Base-by-base conservation (phyloP, 2,113 vertebrate genomes). In the Ochotona princeps region DNA sequence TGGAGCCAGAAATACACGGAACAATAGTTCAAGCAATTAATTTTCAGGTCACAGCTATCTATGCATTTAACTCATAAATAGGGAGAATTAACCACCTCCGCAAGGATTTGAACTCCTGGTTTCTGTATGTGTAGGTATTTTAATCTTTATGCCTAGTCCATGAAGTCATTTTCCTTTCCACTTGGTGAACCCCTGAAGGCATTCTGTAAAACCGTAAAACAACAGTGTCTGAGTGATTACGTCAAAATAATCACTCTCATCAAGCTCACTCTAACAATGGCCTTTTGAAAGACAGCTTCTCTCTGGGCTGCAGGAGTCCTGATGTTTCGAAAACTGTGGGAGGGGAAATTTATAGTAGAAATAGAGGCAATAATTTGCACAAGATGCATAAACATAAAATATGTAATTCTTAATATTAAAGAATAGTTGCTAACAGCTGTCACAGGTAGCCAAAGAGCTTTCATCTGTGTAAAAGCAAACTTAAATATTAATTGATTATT, bases 401-500 rank as follows among this genome's bases (percentile, higher is more conserved):
- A 51, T 35, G 75, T 47, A 83, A 91, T 69, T 35, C 61, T 92
- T 90, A 87, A 83, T 61, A 87, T 78, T 32, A 93, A 65, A 89
- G 65, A 30, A 25, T 32, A 85, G 30, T 63, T 74, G 65, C 51
- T 35, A 51, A 81, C 54, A 90, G 83, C 78, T 75, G 74, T 73
- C 95, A 49, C 25, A 88, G 32, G 57, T 4, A 93, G 61, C 80
- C 12, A 85, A 94, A 92, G 73, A 94, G 95, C 1, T 6, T 32
- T 91, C 49, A 14, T 86, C 96, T 96, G 89, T 95, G 92, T 97
- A 94, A 94, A 96, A 94, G 54, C 92, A 95, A 95, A 94, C 57
- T 87, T 96, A 66, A 96, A 97, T 91, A 95, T 95, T 92, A 96
- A 96, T 90, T 96, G 78, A 69, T 91, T 95, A 93, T 87, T 95